A percentile compares a stretch with the other conserved stretches of the same genome.
Evolutionary conservation across 2,888 invertebrate genomes (phyloP).

Genomic region (Epiblema foenella): DNA sequence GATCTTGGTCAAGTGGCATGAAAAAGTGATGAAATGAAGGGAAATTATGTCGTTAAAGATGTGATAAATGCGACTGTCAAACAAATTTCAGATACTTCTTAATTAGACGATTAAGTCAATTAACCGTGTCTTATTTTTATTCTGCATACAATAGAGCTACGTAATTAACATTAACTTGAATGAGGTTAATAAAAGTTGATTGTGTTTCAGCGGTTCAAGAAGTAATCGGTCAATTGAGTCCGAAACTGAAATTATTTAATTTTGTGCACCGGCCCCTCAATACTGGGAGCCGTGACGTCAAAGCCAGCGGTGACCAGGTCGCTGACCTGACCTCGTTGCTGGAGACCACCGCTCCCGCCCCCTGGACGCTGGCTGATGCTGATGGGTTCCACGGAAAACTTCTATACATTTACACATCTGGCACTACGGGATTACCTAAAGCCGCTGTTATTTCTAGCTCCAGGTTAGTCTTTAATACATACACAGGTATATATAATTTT

Average conservation of each 20-base stretch:
- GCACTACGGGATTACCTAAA: conserved; percentile 99
- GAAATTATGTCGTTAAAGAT: background rate
- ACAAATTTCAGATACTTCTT: background rate
- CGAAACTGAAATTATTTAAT: conserved; percentile 88
- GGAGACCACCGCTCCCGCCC: conserved; percentile 81
- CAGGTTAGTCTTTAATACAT: conserved; percentile 83
- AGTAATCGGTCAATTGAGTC: conserved; percentile 87
- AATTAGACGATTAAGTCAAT: too few species aligned
- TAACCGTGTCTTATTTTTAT: background rate
- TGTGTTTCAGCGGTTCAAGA: conserved; percentile 87
- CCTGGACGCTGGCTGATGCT: conserved; percentile 85
- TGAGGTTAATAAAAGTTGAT: conserved; percentile 2
- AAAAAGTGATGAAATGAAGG: background rate
- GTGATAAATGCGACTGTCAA: background rate
- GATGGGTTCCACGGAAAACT: conserved; percentile 91
- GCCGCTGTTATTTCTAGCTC: conserved; percentile 98
- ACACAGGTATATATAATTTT: too few species aligned
- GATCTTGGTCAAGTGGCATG: background rate
- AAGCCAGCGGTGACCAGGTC: conserved; percentile 70
- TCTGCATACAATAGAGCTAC: conserved; percentile 27
- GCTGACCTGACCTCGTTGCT: conserved; percentile 86
- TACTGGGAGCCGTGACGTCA: conserved; percentile 50
- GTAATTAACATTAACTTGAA: background rate
- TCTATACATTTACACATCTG: conserved; percentile 98
- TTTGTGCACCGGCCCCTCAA: conserved; percentile 70